Conservation (phyloP, 2,888 invertebrate species). For the Scaptomyza tumidula region DNA sequence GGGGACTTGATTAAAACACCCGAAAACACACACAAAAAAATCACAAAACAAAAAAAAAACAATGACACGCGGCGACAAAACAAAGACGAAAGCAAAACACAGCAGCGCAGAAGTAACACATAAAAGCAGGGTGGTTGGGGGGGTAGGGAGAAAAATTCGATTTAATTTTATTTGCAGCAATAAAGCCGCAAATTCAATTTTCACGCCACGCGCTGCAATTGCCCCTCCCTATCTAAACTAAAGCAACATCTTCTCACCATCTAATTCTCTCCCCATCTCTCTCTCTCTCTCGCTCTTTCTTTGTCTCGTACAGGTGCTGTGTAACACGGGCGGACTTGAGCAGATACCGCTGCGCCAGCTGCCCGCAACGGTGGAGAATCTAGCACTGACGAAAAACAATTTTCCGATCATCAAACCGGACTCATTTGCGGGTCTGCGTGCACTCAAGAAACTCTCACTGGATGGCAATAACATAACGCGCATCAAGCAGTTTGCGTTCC, state of each 20-base stretch:
- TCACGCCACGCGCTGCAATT: slow-evolving; percentile 65
- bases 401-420: slow-evolving; percentile 92
- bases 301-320: slow-evolving; percentile 89
- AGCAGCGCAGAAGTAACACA: slow-evolving; percentile 9
- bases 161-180: slow-evolving; percentile 83
- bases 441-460: slow-evolving; percentile 91
- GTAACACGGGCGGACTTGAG: slow-evolving; percentile 93
- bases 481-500: slow-evolving; percentile 94
- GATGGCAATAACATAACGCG: slow-evolving; percentile 94
- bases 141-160: slow-evolving; percentile 63
- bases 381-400: slow-evolving; percentile 93
- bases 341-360: slow-evolving; percentile 91
- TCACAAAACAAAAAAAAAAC: slow-evolving; percentile 11
- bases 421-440: slow-evolving; percentile 92
- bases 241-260: slow-evolving; percentile 7
- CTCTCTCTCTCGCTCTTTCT: slow-evolving; percentile 3
- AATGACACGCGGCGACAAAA: slow-evolving; percentile 30
- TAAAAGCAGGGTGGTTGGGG: not conserved
- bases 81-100: slow-evolving; percentile 11
- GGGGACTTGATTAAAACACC: slow-evolving; percentile 15
- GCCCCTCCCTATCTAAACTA: not conserved
- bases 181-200: slow-evolving; percentile 82
- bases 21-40: slow-evolving; percentile 8
- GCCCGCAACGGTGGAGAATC: slow-evolving; percentile 91
- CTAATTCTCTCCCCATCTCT: slow-evolving; percentile 48